Percentiles rank a stretch among this genome's conserved stretches.
These are phyloP conservation scores for Cheilosia soror DNA, from an alignment of 2,888 invertebrate genomes.

Conservation along the genomic window DNA sequence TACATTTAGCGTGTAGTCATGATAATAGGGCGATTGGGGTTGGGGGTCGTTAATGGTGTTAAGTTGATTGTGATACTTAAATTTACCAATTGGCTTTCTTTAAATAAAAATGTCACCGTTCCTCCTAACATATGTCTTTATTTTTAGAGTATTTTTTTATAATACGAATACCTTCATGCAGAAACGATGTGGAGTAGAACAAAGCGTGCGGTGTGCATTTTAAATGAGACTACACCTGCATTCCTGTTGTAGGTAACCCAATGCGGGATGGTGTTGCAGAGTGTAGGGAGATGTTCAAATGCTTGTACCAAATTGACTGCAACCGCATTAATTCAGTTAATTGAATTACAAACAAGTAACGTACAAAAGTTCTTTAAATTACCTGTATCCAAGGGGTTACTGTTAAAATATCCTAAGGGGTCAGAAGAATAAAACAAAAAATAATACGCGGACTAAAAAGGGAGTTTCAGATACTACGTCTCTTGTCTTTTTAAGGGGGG, in stretches of 20 bases:
- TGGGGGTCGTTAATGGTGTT: constrained; percentile 28
- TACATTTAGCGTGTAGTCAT: constrained; percentile 21
- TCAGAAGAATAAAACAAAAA: too few relatives aligned
- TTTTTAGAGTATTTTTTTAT: background rate
- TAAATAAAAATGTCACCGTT: constrained; percentile 1
- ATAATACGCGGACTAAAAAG: too few relatives aligned
- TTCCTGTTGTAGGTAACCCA: background rate
- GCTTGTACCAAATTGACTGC: too few relatives aligned
- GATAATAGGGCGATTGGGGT: background rate
- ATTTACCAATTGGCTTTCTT: background rate
- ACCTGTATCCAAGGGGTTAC: too few relatives aligned
- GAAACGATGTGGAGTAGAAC: background rate
- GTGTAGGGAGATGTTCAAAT: too few relatives aligned
- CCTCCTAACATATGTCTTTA: background rate
- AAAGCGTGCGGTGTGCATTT: background rate
- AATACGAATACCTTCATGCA: background rate
- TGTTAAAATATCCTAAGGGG: too few relatives aligned
- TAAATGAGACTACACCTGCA: background rate
- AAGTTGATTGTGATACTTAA: constrained; percentile 22
- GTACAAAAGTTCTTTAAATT: too few relatives aligned
- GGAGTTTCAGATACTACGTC: too few relatives aligned
- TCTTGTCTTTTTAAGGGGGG: too few relatives aligned
- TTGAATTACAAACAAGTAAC: too few relatives aligned
- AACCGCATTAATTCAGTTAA: too few relatives aligned
- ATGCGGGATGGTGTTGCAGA: too few relatives aligned